Evolutionary conservation across 2,113 vertebrate genomes (phyloP).

Genomic region (Silurus glanis): DNA sequence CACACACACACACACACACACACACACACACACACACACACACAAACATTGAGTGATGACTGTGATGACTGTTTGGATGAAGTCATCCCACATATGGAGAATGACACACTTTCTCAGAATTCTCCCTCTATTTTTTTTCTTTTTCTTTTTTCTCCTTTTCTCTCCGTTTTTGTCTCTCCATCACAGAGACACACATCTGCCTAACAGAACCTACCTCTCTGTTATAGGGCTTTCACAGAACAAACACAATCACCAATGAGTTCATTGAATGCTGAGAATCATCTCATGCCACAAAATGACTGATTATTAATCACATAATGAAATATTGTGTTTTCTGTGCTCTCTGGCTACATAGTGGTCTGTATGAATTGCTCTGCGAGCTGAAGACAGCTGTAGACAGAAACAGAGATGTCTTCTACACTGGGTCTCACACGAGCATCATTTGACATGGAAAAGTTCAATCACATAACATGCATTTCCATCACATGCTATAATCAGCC

Average conservation of each 20-base stretch:
- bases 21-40: background rate
- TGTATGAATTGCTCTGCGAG: background rate
- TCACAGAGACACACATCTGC: background rate
- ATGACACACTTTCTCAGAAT: constrained; percentile 49
- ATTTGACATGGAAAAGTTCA: background rate
- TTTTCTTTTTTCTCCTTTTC: background rate
- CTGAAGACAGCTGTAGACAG: background rate
- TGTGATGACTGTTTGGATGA: constrained; percentile 45
- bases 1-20: constrained; percentile 26
- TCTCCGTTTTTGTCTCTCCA: background rate
- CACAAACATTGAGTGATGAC: background rate
- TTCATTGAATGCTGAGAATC: background rate
- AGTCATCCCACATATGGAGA: constrained; percentile 55
- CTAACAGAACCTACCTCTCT: constrained; percentile 10
- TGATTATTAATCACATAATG: background rate
- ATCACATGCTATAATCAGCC: background rate
- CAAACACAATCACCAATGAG: background rate
- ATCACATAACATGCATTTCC: background rate
- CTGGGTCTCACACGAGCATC: background rate
- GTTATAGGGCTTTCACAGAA: background rate
- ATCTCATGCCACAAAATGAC: background rate
- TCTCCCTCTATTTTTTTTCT: constrained; percentile 19
- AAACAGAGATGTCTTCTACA: background rate
- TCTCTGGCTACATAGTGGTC: background rate
- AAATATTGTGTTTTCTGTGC: background rate